Evolutionary conservation across 2,113 vertebrate species (phyloP).

Genomic region (Brachionichthys hirsutus): DNA sequence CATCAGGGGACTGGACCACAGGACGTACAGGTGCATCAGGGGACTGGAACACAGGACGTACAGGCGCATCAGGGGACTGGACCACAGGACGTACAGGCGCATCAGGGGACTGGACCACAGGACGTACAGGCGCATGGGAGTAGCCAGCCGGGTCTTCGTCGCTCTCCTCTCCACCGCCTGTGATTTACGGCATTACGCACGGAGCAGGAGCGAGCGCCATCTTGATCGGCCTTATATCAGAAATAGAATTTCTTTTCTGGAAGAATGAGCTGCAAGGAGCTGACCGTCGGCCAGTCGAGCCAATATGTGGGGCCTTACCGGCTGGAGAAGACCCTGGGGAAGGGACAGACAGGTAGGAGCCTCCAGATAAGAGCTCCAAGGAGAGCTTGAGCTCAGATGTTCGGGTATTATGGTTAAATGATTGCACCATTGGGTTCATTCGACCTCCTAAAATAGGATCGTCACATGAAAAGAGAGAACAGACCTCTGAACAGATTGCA

Average conservation of each 20-base stretch:
- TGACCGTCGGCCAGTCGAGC: conserved; percentile 74
- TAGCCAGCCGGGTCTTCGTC: conserved; percentile 67
- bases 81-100: conserved; percentile 64
- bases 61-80: too few relatives aligned
- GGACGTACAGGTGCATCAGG: conserved; percentile 64
- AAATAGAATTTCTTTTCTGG: conserved; percentile 21
- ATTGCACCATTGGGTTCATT: conserved; percentile 9
- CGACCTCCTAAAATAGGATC: neutral
- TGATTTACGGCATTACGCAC: conserved; percentile 66
- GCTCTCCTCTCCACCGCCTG: conserved; percentile 31
- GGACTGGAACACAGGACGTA: conserved; percentile 61
- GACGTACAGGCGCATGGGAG: conserved; percentile 70
- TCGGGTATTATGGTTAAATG: too few relatives aligned
- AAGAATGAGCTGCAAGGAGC: conserved; percentile 80
- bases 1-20: too few relatives aligned
- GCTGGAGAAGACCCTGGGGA: conserved; percentile 82
- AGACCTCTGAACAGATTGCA: neutral
- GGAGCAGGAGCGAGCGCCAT: conserved; percentile 54
- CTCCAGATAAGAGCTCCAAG: neutral
- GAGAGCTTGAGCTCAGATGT: too few relatives aligned
- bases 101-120: too few relatives aligned
- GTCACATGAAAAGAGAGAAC: too few relatives aligned
- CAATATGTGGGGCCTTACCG: conserved; percentile 83
- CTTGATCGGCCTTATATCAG: conserved; percentile 54
- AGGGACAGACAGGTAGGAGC: conserved; percentile 80